phyloP scores from a whole-genome alignment of 2,113 vertebrate genomes.

The Petrocephalus zakoni region DNA sequence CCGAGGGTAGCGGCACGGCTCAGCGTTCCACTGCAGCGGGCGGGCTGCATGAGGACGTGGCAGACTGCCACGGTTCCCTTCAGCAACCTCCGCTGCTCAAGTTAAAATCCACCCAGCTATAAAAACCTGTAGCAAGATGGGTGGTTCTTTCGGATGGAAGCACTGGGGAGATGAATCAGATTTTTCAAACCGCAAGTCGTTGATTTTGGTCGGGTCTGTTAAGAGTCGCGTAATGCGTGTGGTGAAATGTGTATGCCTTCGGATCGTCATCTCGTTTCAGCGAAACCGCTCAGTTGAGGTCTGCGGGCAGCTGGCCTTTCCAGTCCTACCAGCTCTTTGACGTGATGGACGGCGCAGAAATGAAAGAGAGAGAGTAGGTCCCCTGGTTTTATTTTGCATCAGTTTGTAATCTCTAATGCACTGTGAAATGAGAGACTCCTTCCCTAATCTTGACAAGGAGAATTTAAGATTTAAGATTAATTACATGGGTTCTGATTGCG shows the following conservation, averaged over 20 bases:
- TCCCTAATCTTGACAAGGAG: neutral
- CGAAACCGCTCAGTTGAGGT: constrained; percentile 54
- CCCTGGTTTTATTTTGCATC: neutral
- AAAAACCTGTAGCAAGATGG: neutral
- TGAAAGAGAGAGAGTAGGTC: constrained; percentile 64
- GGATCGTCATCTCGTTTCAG: constrained; percentile 44
- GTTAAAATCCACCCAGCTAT: neutral
- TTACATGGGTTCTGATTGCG: neutral
- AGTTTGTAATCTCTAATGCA: neutral
- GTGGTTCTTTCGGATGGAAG: neutral
- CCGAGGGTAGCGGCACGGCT: no score
- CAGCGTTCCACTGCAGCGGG: neutral
- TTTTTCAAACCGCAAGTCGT: neutral
- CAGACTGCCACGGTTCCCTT: neutral
- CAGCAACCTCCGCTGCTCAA: neutral
- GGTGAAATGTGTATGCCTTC: neutral
- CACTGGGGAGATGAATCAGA: neutral
- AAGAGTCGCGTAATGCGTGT: neutral
- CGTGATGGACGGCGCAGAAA: constrained; percentile 67
- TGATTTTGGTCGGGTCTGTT: neutral
- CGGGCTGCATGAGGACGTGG: neutral
- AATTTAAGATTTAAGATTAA: neutral
- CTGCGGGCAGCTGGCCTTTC: constrained; percentile 69
- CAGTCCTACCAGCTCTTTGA: constrained; percentile 78
- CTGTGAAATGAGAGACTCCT: neutral